Evolutionary conservation across 2,888 invertebrate genomes (phyloP), one percentile per base, ranked within the genome.

Genomic region (Danaus chrysippus): DNA sequence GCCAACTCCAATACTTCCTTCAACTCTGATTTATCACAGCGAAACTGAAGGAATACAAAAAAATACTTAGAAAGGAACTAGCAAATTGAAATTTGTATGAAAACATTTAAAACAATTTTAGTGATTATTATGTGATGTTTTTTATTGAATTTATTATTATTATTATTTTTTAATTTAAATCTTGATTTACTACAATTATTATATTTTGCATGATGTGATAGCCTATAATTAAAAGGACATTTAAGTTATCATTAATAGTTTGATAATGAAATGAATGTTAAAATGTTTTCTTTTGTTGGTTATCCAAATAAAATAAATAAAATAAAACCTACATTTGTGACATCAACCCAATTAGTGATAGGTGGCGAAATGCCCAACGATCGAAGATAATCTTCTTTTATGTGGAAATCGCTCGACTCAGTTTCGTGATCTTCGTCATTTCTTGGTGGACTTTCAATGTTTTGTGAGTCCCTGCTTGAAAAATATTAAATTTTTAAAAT

Each of bases 251-350:
- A n/a, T n/a, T n/a, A n/a, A n/a, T n/a, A n/a, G n/a, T n/a, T n/a
- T n/a, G n/a, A n/a, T n/a, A n/a, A n/a, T n/a, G n/a, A n/a, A n/a
- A n/a, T n/a, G n/a, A n/a, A n/a, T n/a, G n/a, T n/a, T n/a, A n/a
- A n/a, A n/a, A n/a, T n/a, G n/a, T n/a, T n/a, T n/a, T n/a, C n/a
- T n/a, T n/a, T n/a, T n/a, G n/a, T n/a, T n/a, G n/a, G n/a, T n/a
- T n/a, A n/a, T n/a, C n/a, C n/a, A n/a, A n/a, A n/a, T n/a, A n/a
- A n/a, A n/a, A n/a, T n/a, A n/a, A n/a, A n/a, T n/a, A n/a, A n/a
- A n/a, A n/a, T n/a, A n/a, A n/a, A 34, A 79, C 85, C 81, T 75
- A 85, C 86, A 76, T 85, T 84, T 0, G 76, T 68, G 1, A 87
- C 83, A 63, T 75, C 73, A 6, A 89, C 77, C 85, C 85, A 84